phyloP scores from a whole-genome alignment of 2,113 vertebrate genomes.

The Chaetops frenatus region DNA sequence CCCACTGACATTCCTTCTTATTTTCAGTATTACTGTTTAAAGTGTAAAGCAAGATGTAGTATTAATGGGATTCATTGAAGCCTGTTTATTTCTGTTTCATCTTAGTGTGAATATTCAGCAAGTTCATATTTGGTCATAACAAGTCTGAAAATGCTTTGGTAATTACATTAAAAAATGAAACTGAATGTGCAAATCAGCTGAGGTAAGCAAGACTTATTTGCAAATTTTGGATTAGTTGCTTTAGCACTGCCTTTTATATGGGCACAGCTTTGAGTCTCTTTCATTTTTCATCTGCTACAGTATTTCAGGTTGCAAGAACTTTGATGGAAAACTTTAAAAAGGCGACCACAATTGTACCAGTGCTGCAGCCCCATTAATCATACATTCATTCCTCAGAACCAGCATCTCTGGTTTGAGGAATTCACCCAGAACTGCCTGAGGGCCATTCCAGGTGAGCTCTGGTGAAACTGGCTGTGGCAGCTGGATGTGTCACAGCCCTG shows the following conservation, averaged over 20 bases:
- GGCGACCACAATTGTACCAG: neutral
- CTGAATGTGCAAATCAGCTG: neutral
- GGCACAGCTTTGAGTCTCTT: neutral
- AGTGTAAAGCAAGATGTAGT: neutral
- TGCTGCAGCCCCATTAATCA: neutral
- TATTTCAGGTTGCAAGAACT: neutral
- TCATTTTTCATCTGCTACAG: neutral
- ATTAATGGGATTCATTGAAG: neutral
- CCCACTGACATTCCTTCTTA: neutral
- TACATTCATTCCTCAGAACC: neutral
- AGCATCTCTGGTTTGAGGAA: neutral
- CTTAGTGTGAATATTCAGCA: neutral
- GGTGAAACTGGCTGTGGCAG: neutral
- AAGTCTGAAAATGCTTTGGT: neutral
- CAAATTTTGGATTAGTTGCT: neutral
- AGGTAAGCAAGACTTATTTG: neutral
- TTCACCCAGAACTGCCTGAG: neutral
- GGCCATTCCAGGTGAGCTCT: fast-evolving
- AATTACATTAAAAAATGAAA: neutral
- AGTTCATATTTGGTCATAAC: neutral
- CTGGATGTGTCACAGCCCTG: neutral
- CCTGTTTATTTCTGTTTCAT: neutral
- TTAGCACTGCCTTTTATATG: neutral
- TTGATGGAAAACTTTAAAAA: neutral
- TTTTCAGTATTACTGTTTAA: neutral